Evolutionary conservation across 92 coral and sea anemone genomes (phyloP), one percentile per base, ranked within the genome.

Genomic region (Epizoanthus scotinus): DNA sequence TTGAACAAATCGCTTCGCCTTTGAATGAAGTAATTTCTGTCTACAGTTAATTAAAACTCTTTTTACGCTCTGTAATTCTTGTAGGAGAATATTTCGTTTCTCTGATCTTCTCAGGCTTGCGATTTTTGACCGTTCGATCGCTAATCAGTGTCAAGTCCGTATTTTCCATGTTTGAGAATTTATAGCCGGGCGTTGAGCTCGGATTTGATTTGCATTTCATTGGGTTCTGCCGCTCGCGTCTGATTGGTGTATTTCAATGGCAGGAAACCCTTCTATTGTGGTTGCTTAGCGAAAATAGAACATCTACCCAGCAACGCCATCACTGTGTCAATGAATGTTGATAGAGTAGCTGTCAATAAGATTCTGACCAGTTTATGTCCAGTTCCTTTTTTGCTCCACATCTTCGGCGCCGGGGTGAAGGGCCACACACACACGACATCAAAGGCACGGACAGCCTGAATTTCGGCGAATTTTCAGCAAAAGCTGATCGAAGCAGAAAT

Each of bases 231-330:
- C 97, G 97, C 86, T 86, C 40, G 29, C 58, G 78, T 34, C 83
- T 88, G 92, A 92, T 92, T 92, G 97, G 97, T 62, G 77, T 40
- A 56, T 44, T 22, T 56, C 70, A 78, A 82, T 78, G 75, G 77
- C 94, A 87, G 94, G 91, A 90, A 92, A 90, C 90, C 88, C 79
- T 87, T 87, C 82, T 90, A 87, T 92, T 91, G 87, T 78, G 78
- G 99, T 96, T 96, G 99, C 99, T 88, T 93, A 93, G 99, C 98
- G 93, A 81, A 85, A 78, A 59, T 67, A 27, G 67, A 84, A 86
- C 72, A 88, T 96, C 99, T 96, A 86, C 99, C 99, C 98, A 90
- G 99, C 96, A 89, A 96, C 99, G 86, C 66, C 66, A 62, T 25
- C 70, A 87, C 87, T 84, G 78, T 67, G 87, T 78, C 82, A 73